Evolutionary conservation across 2,113 vertebrate genomes (phyloP).

Genomic region (Daphoenositta chrysoptera): DNA sequence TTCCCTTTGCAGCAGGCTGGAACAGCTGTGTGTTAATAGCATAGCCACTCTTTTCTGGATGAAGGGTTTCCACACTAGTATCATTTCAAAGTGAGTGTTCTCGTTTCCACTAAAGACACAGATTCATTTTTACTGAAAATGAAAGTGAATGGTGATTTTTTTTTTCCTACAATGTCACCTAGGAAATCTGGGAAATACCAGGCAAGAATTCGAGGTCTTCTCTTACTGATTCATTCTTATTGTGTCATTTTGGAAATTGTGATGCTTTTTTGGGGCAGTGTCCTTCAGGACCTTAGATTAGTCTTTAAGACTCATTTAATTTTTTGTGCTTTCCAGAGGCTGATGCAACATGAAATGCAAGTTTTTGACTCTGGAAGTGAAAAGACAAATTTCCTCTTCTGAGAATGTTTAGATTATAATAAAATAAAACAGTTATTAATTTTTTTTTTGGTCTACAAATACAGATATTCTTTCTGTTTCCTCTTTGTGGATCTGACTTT

Average conservation of each 20-base stretch:
- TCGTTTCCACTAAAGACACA: not conserved
- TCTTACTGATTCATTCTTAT: not conserved
- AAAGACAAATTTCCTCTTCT: not conserved
- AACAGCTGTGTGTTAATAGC: not conserved
- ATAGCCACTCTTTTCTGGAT: not conserved
- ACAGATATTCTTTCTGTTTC: not conserved
- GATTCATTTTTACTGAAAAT: not conserved
- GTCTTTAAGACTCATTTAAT: not conserved
- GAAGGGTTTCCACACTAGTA: not conserved
- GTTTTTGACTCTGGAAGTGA: not conserved
- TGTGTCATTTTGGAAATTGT: not conserved
- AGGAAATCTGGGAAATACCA: not conserved
- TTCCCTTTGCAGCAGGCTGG: not conserved
- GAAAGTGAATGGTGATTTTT: not conserved
- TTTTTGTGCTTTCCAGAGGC: not conserved
- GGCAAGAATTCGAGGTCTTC: not conserved
- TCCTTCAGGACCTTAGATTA: not conserved
- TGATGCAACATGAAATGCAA: not conserved
- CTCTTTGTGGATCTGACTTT: not conserved
- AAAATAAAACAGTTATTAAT: accelerated
- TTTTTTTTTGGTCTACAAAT: not conserved
- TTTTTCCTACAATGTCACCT: accelerated
- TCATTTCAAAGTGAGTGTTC: not conserved
- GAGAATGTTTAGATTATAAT: not conserved
- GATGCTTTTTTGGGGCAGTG: not conserved